phyloP scores from a whole-genome alignment of 2,888 invertebrate genomes.

The Plagodis pulveraria region DNA sequence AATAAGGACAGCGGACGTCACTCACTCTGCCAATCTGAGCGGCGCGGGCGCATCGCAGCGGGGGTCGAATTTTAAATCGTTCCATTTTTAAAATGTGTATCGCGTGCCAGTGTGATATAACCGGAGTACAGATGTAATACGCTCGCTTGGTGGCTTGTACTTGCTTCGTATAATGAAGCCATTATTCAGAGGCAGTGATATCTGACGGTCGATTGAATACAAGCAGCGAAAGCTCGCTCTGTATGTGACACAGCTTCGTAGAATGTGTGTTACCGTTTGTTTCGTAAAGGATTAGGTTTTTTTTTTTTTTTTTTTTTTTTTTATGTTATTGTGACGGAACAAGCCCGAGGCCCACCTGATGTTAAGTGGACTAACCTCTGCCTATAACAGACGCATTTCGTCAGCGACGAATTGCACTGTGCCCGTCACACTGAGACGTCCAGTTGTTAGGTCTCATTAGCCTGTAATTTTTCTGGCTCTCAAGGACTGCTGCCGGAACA shows the following conservation, averaged over 20 bases:
- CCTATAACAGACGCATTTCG: too few relatives aligned
- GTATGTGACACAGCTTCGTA: not conserved
- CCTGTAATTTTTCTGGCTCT: too few relatives aligned
- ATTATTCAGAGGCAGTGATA: constrained; percentile 17
- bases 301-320: too few relatives aligned
- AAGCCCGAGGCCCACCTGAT: too few relatives aligned
- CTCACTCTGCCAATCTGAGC: constrained; percentile 80
- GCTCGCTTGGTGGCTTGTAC: constrained; percentile 18
- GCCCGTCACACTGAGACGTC: too few relatives aligned
- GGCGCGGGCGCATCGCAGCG: constrained; percentile 70
- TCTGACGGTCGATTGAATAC: constrained; percentile 6
- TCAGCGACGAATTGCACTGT: too few relatives aligned
- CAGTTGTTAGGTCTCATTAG: too few relatives aligned
- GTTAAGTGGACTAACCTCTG: too few relatives aligned
- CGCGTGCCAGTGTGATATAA: constrained; percentile 75
- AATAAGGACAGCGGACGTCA: constrained; percentile 83
- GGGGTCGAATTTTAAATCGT: constrained; percentile 76
- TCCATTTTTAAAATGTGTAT: constrained; percentile 67
- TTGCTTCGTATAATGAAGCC: constrained; percentile 31
- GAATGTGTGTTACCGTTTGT: too few relatives aligned
- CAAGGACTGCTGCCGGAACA: too few relatives aligned
- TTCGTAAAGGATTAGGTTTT: too few relatives aligned
- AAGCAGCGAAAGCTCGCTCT: not conserved
- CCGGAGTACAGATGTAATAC: constrained; percentile 39
- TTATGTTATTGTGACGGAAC: too few relatives aligned